These are phyloP conservation scores for Mantis religiosa DNA, from an alignment of 2,888 invertebrate genomes.

Conservation along the genomic window DNA sequence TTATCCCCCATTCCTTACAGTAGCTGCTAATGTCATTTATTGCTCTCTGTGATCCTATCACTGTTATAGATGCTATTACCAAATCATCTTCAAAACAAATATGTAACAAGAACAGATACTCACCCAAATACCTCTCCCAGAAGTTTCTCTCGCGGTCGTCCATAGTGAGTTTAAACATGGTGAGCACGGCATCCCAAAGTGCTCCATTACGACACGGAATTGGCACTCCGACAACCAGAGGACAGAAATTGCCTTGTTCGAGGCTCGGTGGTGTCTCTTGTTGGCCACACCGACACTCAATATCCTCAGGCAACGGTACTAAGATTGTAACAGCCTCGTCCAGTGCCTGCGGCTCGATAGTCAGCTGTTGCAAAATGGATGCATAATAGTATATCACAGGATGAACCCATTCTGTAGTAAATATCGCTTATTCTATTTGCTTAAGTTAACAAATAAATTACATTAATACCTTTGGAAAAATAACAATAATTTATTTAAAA, in stretches of 20 bases:
- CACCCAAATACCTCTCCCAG: slow-evolving; percentile 40
- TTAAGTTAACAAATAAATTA: no score
- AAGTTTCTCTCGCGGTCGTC: slow-evolving; percentile 36
- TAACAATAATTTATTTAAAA: no score
- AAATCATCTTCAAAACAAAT: no score
- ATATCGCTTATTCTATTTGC: no score
- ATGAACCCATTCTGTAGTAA: no score
- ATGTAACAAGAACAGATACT: background rate
- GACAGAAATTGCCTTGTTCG: background rate
- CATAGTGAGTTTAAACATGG: slow-evolving; percentile 39
- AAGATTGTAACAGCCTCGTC: background rate
- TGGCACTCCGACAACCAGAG: background rate
- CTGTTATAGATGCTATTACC: no score
- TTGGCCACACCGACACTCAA: background rate
- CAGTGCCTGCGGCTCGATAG: background rate
- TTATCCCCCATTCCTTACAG: no score
- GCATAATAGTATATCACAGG: background rate
- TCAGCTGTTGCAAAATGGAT: background rate
- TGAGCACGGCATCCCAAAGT: slow-evolving; percentile 37
- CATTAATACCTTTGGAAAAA: no score
- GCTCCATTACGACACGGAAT: slow-evolving; percentile 33
- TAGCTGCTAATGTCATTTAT: no score
- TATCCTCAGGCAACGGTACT: background rate
- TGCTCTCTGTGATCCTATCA: no score
- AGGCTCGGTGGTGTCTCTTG: background rate